Evolutionary conservation across 2,888 invertebrate genomes (phyloP), one percentile per base, ranked within the genome.

Genomic region (Melieria crassipennis): DNA sequence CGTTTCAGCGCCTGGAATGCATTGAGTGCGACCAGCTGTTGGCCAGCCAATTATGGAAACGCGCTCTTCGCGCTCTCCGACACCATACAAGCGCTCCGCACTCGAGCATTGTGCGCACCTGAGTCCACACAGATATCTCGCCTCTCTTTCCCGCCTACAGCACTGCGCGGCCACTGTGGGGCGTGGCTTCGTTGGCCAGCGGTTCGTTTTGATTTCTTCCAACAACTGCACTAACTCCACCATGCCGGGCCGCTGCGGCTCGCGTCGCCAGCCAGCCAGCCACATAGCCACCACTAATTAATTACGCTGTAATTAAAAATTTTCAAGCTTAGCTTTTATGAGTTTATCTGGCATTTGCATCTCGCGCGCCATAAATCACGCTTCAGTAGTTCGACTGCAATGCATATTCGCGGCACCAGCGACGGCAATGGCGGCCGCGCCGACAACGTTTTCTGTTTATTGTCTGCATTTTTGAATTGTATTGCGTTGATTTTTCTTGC

Each of bases 301-400:
- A 75, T 73, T 79, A 77, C 75, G 75, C 76, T 75, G 77, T 80
- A 80, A 80, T 80, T 80, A 80, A 79, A 78, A 76, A 77, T 76
- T 72, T 75, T 75, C 75, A 79, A 78, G 80, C 78, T 78, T 77
- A 64, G 73, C 73, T 79, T 77, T 78, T 79, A 76, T 77, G 76
- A 77, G 69, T 78, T 79, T 81, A 83, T 83, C 83, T 77, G 75
- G 74, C 73, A 79, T 78, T 79, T 79, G 79, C 81, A 82, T 83
- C 83, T 77, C 72, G 73, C 73, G 76, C 75, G 75, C 77, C 75
- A 78, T 78, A 78, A 78, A 78, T 78, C 78, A 78, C 78, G 78
- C 78, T 76, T 78, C 78, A 78, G 77, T 76, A 75, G 76, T 76
- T 76, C 70, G 63, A 57, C 45, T 64, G 67, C 73, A 55, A 45